Evolutionary conservation across 2,888 invertebrate genomes (phyloP).

Genomic region (Mythimna albipuncta): DNA sequence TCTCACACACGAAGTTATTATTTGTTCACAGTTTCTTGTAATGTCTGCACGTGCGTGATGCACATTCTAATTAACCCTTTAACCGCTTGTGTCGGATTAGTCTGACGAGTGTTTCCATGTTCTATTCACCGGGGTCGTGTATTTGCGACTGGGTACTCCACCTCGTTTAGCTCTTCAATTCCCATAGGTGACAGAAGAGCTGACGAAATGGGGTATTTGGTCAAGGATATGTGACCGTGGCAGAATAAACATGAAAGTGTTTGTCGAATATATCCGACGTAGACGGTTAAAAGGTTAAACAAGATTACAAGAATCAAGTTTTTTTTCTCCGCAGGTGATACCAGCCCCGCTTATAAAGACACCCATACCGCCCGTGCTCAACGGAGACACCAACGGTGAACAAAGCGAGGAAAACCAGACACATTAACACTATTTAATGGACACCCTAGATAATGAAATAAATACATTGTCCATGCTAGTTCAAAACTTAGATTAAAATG

Average conservation of each 20-base stretch:
- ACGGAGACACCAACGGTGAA: constrained; percentile 84
- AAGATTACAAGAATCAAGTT: constrained; percentile 20
- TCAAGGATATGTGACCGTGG: too few species aligned
- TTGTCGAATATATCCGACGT: too few species aligned
- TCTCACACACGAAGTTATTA: too few species aligned
- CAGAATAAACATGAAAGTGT: too few species aligned
- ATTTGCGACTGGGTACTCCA: too few species aligned
- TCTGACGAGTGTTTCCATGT: too few species aligned
- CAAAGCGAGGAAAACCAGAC: constrained; percentile 70
- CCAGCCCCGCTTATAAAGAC: constrained; percentile 86
- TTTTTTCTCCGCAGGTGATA: constrained; percentile 80
- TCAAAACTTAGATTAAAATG: constrained; percentile 61
- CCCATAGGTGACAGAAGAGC: too few species aligned
- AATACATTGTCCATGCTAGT: constrained; percentile 62
- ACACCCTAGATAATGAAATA: constrained; percentile 50
- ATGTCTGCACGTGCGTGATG: constrained; percentile 15
- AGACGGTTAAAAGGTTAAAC: neutral
- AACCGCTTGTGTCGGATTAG: too few species aligned
- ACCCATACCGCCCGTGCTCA: constrained; percentile 77
- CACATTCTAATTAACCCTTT: neutral
- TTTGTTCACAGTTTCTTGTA: constrained; percentile 15
- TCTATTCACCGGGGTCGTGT: too few species aligned
- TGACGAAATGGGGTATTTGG: too few species aligned
- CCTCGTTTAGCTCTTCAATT: too few species aligned
- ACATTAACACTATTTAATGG: constrained; percentile 68